Conservation (phyloP, 2,797 vertebrate species). For the Amniataba percoides region DNA sequence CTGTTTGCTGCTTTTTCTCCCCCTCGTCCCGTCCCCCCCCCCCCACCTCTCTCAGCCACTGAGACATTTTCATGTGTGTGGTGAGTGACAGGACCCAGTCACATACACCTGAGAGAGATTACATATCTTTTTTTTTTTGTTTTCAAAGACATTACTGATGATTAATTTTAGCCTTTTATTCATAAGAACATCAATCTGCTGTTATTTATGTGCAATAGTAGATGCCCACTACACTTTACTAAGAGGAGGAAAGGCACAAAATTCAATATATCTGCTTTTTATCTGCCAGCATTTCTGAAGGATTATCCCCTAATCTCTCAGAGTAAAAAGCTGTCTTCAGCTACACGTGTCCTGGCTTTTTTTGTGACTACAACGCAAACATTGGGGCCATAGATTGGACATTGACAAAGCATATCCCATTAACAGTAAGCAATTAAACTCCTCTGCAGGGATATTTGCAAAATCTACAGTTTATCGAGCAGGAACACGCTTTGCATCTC, state of each 20-base stretch:
- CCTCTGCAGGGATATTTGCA: constrained; percentile 63
- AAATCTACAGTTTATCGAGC: constrained; percentile 73
- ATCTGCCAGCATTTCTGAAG: constrained; percentile 63
- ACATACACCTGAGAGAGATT: constrained; percentile 28
- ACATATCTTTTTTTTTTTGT: constrained; percentile 18
- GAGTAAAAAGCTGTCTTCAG: constrained; percentile 51
- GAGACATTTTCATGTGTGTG: constrained; percentile 42
- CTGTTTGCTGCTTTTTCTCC: constrained; percentile 34
- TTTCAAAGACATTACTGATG: constrained; percentile 38
- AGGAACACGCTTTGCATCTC: constrained; percentile 65
- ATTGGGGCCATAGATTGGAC: constrained; percentile 56
- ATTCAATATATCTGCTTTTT: constrained; percentile 65
- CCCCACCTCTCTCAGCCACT: constrained; percentile 17
- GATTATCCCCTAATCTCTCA: constrained; percentile 71
- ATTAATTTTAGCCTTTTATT: constrained; percentile 45
- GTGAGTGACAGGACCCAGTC: constrained; percentile 50
- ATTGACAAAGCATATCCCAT: constrained; percentile 61
- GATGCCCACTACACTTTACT: constrained; percentile 39
- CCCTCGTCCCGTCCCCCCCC: not conserved
- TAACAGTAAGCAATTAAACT: constrained; percentile 70
- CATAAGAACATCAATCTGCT: constrained; percentile 3
- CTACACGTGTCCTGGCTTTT: constrained; percentile 56
- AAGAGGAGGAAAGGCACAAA: constrained; percentile 31
- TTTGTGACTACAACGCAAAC: constrained; percentile 49
- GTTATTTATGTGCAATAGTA: constrained; percentile 30